Evolutionary conservation across 2,797 vertebrate genomes (phyloP).

Genomic region (Tauraco hartlaubi): DNA sequence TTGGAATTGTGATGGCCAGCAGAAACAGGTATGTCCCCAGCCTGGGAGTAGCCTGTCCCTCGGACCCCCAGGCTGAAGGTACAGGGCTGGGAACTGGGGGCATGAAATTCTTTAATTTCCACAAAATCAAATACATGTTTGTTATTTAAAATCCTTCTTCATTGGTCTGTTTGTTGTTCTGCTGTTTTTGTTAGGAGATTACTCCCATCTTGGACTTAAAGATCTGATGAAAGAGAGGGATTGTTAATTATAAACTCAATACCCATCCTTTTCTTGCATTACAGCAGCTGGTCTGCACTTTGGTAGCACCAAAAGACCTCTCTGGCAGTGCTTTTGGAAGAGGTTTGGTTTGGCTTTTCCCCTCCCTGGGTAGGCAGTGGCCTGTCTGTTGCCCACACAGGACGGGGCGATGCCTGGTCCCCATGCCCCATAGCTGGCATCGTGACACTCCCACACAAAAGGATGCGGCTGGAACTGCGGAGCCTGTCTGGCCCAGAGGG

Average conservation of each 20-base stretch:
- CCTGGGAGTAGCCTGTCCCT: background rate
- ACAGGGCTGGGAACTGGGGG: background rate
- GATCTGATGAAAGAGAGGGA: background rate
- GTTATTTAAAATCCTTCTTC: background rate
- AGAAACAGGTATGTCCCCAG: background rate
- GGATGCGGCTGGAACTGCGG: fast-evolving
- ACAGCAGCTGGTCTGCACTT: background rate
- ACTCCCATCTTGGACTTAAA: background rate
- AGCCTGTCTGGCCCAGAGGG: background rate
- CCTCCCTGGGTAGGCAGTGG: background rate
- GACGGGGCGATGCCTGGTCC: fast-evolving
- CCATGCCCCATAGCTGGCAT: fast-evolving
- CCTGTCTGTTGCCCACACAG: background rate
- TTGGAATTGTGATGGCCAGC: no score
- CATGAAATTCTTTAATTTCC: background rate
- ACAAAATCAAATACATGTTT: background rate
- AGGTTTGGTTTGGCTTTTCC: background rate
- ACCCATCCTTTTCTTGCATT: background rate
- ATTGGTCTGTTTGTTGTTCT: background rate
- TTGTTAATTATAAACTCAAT: background rate
- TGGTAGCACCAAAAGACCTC: background rate
- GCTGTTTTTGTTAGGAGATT: background rate
- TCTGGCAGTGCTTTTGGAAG: background rate
- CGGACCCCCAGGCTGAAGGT: fast-evolving
- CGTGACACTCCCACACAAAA: background rate